These are phyloP conservation scores for Anser brachyrhynchus DNA, from an alignment of 2,113 vertebrate species.

Conservation along the genomic window DNA sequence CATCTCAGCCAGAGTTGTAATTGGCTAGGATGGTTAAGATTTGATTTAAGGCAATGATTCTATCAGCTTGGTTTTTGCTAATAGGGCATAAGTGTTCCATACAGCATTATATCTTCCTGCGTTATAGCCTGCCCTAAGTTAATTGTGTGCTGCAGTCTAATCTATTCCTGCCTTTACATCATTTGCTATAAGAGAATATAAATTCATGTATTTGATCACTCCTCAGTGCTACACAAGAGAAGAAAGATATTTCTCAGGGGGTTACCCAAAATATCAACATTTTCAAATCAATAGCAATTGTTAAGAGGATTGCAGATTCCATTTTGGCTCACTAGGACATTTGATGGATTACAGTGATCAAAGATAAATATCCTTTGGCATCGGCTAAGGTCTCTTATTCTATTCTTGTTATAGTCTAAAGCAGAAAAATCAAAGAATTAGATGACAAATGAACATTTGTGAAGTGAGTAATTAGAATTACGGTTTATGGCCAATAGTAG, in stretches of 20 bases:
- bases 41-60: constrained; percentile 24
- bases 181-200: background rate
- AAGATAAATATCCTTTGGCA: background rate
- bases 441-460: constrained; percentile 4
- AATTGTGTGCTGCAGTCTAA: background rate
- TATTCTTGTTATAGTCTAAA: background rate
- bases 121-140: background rate
- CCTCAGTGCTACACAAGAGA: background rate
- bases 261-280: background rate
- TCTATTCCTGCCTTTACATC: background rate
- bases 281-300: constrained; percentile 19
- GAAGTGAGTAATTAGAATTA: constrained; percentile 41
- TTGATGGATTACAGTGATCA: constrained; percentile 12
- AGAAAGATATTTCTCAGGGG: background rate
- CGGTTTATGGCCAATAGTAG: constrained; percentile 16
- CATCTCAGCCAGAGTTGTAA: background rate
- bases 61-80: background rate
- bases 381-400: background rate
- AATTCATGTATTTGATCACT: background rate
- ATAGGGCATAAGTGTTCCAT: background rate
- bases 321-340: constrained; percentile 3
- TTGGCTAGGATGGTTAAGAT: background rate
- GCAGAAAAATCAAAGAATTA: constrained; percentile 23
- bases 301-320: constrained; percentile 15
- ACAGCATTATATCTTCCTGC: background rate